phyloP scores from a whole-genome alignment of 2,888 invertebrate genomes.

The Agrochola litura region DNA sequence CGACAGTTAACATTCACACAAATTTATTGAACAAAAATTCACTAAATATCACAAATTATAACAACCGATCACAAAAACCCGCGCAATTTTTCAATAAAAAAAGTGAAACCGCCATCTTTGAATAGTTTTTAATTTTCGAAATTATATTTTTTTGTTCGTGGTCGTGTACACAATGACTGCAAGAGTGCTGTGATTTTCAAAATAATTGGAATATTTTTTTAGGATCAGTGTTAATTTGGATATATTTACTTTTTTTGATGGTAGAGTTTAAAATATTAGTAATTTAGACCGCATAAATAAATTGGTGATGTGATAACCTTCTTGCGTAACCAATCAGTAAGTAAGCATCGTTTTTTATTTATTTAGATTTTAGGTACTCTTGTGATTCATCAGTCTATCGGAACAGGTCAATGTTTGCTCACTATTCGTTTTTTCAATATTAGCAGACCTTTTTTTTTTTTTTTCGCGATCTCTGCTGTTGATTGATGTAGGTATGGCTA shows the following conservation, averaged over 20 bases:
- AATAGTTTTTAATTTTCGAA: constrained; percentile 45
- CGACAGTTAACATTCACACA: constrained; percentile 61
- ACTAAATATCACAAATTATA: constrained; percentile 36
- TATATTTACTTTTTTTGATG: constrained; percentile 45
- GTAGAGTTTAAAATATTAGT: constrained; percentile 35
- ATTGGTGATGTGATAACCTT: constrained; percentile 65
- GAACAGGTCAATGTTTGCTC: not conserved
- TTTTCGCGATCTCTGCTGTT: not conserved
- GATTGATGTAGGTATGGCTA: not conserved
- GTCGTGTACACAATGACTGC: constrained; percentile 72
- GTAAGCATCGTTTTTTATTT: constrained; percentile 48
- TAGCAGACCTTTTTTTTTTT: constrained; percentile 3
- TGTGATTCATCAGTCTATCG: not conserved
- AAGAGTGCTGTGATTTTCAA: constrained; percentile 74
- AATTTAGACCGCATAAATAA: constrained; percentile 38
- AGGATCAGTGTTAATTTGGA: constrained; percentile 56
- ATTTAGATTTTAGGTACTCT: not conserved
- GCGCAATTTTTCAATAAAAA: constrained; percentile 40
- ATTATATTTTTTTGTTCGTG: constrained; percentile 50
- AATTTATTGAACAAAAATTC: constrained; percentile 57
- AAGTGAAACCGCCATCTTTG: constrained; percentile 43
- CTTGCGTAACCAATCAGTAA: constrained; percentile 68
- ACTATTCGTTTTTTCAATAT: not conserved
- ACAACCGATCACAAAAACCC: constrained; percentile 53
- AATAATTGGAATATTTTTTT: constrained; percentile 59